phyloP scores from a whole-genome alignment of 2,888 invertebrate species.

The Orchesella flavescens region DNA sequence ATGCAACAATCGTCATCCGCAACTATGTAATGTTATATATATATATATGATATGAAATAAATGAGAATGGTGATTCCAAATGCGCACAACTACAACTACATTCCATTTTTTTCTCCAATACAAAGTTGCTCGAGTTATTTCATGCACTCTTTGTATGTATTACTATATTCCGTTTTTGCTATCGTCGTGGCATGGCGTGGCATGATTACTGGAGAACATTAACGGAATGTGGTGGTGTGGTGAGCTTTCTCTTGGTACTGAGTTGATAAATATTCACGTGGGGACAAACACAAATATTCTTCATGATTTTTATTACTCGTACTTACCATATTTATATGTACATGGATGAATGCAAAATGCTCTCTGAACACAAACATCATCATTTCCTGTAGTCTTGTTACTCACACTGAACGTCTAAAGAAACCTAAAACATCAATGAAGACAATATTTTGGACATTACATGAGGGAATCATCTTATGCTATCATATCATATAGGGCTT shows the following conservation, averaged over 20 bases:
- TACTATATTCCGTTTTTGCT: too few species aligned
- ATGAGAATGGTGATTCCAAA: neutral
- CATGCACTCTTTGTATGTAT: neutral
- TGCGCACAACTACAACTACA: neutral
- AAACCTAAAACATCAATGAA: too few species aligned
- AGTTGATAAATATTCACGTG: too few species aligned
- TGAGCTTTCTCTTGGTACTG: neutral
- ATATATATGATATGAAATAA: neutral
- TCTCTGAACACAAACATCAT: neutral
- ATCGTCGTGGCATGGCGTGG: too few species aligned
- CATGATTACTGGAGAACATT: neutral
- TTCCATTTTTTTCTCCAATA: neutral
- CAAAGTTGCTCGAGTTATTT: neutral
- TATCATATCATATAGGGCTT: too few species aligned
- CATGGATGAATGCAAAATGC: neutral
- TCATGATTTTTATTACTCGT: neutral
- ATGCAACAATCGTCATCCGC: constrained; percentile 3
- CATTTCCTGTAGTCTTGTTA: neutral
- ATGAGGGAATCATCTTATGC: too few species aligned
- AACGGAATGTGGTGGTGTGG: neutral
- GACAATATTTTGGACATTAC: too few species aligned
- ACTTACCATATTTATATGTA: neutral
- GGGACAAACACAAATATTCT: neutral
- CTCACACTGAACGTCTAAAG: too few species aligned
- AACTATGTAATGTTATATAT: too few species aligned